Percentiles rank a stretch among this genome's conserved stretches.
Conservation (phyloP, 1,140 invertebrate species). For the Nylanderia fulva region DNA sequence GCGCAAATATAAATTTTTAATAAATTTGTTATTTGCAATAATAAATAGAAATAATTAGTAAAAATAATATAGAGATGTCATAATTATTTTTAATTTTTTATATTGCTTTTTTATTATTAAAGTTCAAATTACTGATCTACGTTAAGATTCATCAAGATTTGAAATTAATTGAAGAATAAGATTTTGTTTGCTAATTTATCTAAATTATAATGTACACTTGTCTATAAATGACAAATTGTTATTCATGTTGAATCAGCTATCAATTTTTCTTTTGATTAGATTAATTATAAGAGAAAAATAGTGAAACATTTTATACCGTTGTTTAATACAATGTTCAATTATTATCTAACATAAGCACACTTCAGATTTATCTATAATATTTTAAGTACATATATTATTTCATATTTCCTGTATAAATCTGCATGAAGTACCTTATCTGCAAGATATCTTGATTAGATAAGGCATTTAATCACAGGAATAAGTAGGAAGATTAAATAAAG, state of each 20-base stretch:
- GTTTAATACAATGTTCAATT: not conserved
- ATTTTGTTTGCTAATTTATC: not conserved
- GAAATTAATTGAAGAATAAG: not conserved
- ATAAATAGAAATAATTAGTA: too few species aligned
- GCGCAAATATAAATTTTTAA: not conserved
- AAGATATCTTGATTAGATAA: not conserved
- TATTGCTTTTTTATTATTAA: not conserved
- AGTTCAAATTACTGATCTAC: not conserved
- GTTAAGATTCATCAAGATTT: not conserved
- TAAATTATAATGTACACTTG: not conserved
- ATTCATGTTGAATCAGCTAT: not conserved
- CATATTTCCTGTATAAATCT: not conserved
- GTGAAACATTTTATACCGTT: not conserved
- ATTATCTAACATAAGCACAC: not conserved
- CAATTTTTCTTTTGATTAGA: not conserved
- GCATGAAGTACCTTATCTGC: not conserved
- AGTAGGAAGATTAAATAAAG: not conserved
- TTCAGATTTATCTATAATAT: not conserved
- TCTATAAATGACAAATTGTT: conserved; percentile 11
- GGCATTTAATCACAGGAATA: not conserved
- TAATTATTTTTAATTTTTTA: not conserved
- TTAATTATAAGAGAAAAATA: not conserved
- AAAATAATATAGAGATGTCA: not conserved
- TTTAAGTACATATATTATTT: not conserved
- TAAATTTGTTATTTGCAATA: not conserved